phyloP scores from a whole-genome alignment of 2,888 invertebrate species.

The Hemithea aestivaria region DNA sequence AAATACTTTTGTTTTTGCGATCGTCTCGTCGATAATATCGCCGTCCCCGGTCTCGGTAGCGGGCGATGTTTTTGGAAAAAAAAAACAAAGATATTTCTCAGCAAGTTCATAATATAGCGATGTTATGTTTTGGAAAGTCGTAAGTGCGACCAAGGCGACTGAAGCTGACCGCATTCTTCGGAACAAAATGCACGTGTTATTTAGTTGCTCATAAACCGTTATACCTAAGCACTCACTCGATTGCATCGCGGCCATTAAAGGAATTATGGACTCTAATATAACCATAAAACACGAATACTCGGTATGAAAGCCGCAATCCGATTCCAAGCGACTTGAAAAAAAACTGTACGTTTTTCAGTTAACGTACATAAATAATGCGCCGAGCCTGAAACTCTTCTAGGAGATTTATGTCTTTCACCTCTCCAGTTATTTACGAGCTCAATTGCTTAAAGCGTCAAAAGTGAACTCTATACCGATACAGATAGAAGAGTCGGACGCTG shows the following conservation, averaged over 20 bases:
- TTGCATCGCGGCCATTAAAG: constrained; percentile 25
- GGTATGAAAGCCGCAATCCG: constrained; percentile 26
- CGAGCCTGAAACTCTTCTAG: constrained; percentile 34
- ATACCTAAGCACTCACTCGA: constrained; percentile 23
- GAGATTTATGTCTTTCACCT: constrained; percentile 47
- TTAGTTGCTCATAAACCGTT: constrained; percentile 23
- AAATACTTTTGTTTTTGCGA: constrained; percentile 2
- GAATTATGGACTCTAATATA: constrained; percentile 25
- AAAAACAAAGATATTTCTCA: background rate
- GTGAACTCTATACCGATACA: constrained; percentile 30
- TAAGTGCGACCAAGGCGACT: constrained; percentile 1
- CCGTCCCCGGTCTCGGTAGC: background rate
- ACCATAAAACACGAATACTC: constrained; percentile 29
- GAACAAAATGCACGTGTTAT: constrained; percentile 15
- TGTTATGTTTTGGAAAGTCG: constrained; percentile 1
- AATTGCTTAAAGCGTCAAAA: constrained; percentile 39
- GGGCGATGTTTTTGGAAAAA: background rate
- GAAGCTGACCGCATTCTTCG: constrained; percentile 7
- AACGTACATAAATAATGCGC: constrained; percentile 37
- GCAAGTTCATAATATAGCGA: background rate
- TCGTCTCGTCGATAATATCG: constrained; percentile 4
- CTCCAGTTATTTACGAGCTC: constrained; percentile 42
- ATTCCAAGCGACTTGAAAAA: constrained; percentile 30
- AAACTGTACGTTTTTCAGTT: constrained; percentile 35
- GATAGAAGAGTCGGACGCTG: constrained; percentile 30